Conservation (phyloP, 2,888 invertebrate species). For the Metacarcinus magister region DNA sequence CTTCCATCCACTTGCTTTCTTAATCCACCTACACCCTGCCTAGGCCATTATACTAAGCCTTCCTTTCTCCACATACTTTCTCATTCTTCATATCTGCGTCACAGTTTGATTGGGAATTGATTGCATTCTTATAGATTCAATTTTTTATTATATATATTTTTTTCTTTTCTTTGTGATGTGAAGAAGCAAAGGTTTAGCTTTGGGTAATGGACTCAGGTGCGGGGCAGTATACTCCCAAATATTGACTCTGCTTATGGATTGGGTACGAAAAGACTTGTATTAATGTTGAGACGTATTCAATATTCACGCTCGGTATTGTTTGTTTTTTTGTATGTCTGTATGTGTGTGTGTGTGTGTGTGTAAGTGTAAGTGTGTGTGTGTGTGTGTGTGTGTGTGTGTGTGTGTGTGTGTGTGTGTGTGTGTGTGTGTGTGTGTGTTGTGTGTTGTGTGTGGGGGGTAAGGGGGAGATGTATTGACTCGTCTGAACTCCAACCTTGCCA, state of each 20-base stretch:
- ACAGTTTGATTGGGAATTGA: too few relatives aligned
- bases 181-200: not conserved
- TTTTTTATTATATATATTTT: too few relatives aligned
- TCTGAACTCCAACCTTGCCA: conserved; percentile 51
- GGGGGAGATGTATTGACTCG: conserved; percentile 5
- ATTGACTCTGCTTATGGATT: not conserved
- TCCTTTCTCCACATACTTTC: too few relatives aligned
- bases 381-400: conserved; percentile 39
- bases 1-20: too few relatives aligned
- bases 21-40: not conserved
- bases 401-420: conserved; percentile 28
- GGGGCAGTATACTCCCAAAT: not conserved
- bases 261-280: not conserved
- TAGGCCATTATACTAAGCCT: not conserved
- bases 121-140: not conserved
- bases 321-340: not conserved
- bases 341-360: not conserved
- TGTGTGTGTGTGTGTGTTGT: not conserved
- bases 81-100: too few relatives aligned
- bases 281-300: conserved; percentile 5
- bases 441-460: not conserved
- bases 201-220: not conserved
- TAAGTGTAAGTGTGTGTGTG: not conserved
- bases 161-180: too few relatives aligned
- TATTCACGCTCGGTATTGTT: not conserved